These are phyloP conservation scores for Rhizoglyphus robini DNA, from an alignment of 1,140 invertebrate species.

Conservation along the genomic window DNA sequence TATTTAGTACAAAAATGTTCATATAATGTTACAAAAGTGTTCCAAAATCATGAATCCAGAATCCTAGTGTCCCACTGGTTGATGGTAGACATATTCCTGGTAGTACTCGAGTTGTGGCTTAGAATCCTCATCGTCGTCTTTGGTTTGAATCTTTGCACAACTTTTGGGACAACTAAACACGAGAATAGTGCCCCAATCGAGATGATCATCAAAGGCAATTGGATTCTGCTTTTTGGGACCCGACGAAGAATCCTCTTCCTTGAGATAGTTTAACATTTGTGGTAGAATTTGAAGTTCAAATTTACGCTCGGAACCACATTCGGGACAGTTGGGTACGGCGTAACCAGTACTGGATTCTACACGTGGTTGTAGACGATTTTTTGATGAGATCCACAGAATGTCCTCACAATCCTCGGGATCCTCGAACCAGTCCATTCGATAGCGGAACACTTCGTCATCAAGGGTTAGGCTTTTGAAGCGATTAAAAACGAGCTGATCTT, in stretches of 20 bases:
- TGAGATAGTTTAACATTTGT: conserved; percentile 59
- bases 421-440: not conserved
- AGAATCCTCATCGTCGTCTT: too few species aligned
- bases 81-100: conserved; percentile 80
- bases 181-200: conserved; percentile 78
- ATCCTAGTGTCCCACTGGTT: too few species aligned
- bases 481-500: conserved; percentile 8
- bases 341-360: not conserved
- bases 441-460: conserved; percentile 6
- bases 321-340: conserved; percentile 57
- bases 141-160: too few species aligned
- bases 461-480: not conserved
- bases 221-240: too few species aligned
- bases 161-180: conserved; percentile 70
- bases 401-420: conserved; percentile 42
- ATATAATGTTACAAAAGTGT: too few species aligned
- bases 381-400: conserved; percentile 62
- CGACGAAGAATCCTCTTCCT: too few species aligned
- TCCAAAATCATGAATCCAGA: too few species aligned
- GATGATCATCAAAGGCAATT: conserved; percentile 39
- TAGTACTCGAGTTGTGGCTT: too few species aligned
- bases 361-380: conserved; percentile 34
- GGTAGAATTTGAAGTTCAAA: conserved; percentile 96
- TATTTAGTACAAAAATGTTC: too few species aligned
- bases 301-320: conserved; percentile 54